Conservation (phyloP, 2,113 vertebrate genomes). For the Dipodomys spectabilis region DNA sequence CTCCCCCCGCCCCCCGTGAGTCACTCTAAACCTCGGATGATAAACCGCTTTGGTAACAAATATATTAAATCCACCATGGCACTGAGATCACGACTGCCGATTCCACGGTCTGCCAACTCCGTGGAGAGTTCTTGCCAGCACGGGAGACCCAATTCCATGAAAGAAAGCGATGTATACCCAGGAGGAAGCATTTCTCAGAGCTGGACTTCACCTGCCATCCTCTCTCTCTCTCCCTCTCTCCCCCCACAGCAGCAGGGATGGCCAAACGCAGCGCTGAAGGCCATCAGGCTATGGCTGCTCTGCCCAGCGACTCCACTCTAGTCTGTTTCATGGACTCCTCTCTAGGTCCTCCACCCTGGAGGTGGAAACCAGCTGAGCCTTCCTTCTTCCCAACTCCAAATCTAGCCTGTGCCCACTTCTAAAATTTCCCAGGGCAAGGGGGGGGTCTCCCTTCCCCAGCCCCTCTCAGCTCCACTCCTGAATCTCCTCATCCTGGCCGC, state of each 20-base stretch:
- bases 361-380: fast-evolving
- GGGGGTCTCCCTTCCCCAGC: neutral
- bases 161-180: neutral
- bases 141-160: neutral
- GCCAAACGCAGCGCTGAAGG: neutral
- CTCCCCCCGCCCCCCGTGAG: neutral
- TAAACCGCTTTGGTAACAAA: neutral
- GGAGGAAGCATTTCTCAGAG: fast-evolving
- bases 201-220: neutral
- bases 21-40: neutral
- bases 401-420: neutral
- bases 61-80: neutral
- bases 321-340: neutral
- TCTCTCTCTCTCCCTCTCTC: neutral
- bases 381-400: neutral
- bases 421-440: too few relatives aligned
- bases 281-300: neutral
- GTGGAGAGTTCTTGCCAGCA: fast-evolving
- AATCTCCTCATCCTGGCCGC: neutral
- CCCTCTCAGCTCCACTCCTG: neutral
- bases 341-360: neutral
- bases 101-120: neutral
- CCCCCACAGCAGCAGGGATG: neutral
- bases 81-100: neutral
- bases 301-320: neutral